Evolutionary conservation across 1,140 invertebrate genomes (phyloP).

Genomic region (Drosophila carrolli): DNA sequence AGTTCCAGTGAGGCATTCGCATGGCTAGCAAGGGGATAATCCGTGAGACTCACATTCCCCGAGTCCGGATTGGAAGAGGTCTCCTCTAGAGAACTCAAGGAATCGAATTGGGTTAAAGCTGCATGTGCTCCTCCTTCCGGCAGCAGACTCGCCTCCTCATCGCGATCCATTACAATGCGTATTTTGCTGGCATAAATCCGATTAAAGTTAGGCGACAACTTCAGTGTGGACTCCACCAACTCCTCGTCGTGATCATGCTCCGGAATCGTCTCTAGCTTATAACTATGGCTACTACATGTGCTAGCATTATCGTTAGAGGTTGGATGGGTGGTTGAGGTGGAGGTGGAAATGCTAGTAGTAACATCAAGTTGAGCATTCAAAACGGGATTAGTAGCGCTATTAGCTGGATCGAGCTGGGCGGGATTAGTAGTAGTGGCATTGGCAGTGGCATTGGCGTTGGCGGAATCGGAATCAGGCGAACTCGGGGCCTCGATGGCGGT

Average conservation of each 20-base stretch:
- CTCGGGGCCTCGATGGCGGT: slow-evolving; percentile 15
- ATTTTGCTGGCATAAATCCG: slow-evolving; percentile 77
- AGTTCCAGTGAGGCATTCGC: slow-evolving; percentile 68
- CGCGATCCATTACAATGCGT: slow-evolving; percentile 64
- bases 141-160: slow-evolving; percentile 6
- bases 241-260: slow-evolving; percentile 55
- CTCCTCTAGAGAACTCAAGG: slow-evolving; percentile 76
- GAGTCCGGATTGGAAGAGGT: slow-evolving; percentile 81
- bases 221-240: slow-evolving; percentile 26
- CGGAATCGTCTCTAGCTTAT: slow-evolving; percentile 80
- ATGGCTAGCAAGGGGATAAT: slow-evolving; percentile 60
- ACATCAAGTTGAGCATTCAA: slow-evolving; percentile 64
- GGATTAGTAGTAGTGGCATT: slow-evolving; percentile 60
- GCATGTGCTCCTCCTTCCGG: slow-evolving; percentile 1
- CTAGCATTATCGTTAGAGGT: slow-evolving; percentile 64
- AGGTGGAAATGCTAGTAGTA: slow-evolving; percentile 44
- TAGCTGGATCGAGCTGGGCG: slow-evolving; percentile 58
- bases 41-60: slow-evolving; percentile 79
- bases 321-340: slow-evolving; percentile 32
- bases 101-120: slow-evolving; percentile 60
- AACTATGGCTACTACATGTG: slow-evolving; percentile 74
- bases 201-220: slow-evolving; percentile 79
- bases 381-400: slow-evolving; percentile 68
- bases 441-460: slow-evolving; percentile 21
- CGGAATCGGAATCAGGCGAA: slow-evolving; percentile 16